phyloP scores from a whole-genome alignment of 2,113 vertebrate genomes.

The Opisthocomus hoazin region DNA sequence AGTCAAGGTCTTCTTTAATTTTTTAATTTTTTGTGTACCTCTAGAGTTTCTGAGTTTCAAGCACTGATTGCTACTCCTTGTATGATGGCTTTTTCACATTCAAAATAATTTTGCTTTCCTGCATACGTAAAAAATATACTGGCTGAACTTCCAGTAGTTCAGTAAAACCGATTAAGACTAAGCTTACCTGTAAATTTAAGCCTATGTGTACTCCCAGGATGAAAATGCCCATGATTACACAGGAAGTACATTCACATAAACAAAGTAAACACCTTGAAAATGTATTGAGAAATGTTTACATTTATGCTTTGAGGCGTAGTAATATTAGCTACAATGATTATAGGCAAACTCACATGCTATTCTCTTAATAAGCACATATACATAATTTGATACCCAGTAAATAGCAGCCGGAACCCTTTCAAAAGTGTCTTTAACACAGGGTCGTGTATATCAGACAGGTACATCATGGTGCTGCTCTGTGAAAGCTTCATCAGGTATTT shows the following conservation, averaged over 20 bases:
- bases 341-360: neutral
- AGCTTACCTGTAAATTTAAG: conserved; percentile 12
- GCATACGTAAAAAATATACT: neutral
- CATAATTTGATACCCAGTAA: conserved; percentile 1
- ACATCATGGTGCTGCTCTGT: neutral
- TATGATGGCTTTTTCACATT: neutral
- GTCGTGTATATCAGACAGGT: neutral
- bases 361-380: conserved; percentile 16
- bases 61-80: neutral
- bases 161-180: neutral
- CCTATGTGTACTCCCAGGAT: neutral
- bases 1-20: neutral
- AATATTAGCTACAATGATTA: neutral
- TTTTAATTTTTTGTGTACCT: neutral
- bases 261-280: conserved; percentile 1
- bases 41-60: neutral
- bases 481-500: neutral
- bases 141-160: neutral
- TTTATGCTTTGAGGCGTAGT: conserved; percentile 9
- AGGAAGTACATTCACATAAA: conserved; percentile 14
- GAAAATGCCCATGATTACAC: conserved; percentile 11
- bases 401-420: neutral
- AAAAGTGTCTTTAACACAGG: neutral
- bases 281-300: conserved; percentile 8
- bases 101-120: neutral